These are phyloP conservation scores for Acrobasis repandana DNA, from an alignment of 2,888 invertebrate species.

Conservation along the genomic window DNA sequence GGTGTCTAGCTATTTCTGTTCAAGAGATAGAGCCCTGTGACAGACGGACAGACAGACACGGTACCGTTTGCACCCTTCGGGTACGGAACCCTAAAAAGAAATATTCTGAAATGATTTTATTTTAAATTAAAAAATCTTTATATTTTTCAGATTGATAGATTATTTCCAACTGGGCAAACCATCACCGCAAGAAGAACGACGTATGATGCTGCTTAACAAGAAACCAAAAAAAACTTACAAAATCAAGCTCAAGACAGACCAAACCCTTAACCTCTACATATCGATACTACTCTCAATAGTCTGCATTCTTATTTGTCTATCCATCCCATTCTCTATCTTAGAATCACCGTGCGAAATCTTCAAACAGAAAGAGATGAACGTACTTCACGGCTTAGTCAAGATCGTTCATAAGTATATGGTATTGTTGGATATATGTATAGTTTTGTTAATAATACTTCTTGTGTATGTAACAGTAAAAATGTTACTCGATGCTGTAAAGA, in stretches of 20 bases:
- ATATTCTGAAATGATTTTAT: not conserved
- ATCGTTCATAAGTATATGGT: not conserved
- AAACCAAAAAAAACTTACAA: conserved; percentile 40
- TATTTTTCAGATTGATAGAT: conserved; percentile 42
- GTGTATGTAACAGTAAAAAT: conserved; percentile 39
- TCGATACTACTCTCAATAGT: conserved; percentile 52
- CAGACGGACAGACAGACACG: no score
- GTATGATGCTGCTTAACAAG: conserved; percentile 35
- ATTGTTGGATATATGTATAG: conserved; percentile 39
- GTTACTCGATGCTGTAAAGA: conserved; percentile 47
- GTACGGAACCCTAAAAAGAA: no score
- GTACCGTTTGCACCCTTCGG: no score
- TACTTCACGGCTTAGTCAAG: not conserved
- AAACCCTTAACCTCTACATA: conserved; percentile 43
- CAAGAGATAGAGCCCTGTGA: no score
- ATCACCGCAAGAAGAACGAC: conserved; percentile 38
- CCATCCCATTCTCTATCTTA: conserved; percentile 49
- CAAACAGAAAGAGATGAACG: conserved; percentile 27
- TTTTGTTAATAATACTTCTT: conserved; percentile 42
- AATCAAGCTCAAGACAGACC: conserved; percentile 38
- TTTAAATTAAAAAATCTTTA: not conserved
- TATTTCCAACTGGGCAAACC: conserved; percentile 41
- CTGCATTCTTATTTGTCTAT: conserved; percentile 43
- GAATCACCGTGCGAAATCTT: conserved; percentile 48
- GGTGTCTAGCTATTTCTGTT: no score